Evolutionary conservation across 64 coral and sea anemone species (phyloP).

Genomic region (Montipora capricornis): DNA sequence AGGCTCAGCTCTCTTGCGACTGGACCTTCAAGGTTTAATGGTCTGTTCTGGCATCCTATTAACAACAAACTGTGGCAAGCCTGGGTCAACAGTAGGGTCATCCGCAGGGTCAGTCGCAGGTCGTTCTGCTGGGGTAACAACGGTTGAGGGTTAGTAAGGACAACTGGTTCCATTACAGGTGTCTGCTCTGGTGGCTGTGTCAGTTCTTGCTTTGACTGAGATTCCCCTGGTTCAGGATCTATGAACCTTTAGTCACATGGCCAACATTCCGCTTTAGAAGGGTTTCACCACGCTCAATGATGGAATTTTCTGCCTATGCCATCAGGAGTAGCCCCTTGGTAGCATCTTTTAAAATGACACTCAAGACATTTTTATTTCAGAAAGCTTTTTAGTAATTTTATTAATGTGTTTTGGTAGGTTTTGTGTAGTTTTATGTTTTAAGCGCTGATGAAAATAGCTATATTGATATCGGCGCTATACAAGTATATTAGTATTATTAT

Average conservation of each 20-base stretch:
- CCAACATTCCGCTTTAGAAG: conserved; percentile 1
- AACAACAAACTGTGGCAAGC: background rate
- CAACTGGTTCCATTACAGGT: background rate
- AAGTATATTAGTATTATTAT: background rate
- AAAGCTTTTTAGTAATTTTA: too few species aligned
- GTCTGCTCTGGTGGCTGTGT: background rate
- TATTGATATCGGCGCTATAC: too few species aligned
- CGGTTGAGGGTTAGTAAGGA: background rate
- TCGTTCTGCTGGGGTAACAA: background rate
- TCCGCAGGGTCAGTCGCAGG: background rate
- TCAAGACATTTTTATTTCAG: too few species aligned
- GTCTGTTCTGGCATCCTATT: background rate
- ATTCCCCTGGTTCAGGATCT: background rate
- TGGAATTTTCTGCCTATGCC: too few species aligned
- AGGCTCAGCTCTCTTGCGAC: background rate
- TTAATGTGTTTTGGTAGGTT: too few species aligned
- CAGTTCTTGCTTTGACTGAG: background rate
- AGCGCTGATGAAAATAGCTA: too few species aligned
- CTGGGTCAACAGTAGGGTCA: background rate
- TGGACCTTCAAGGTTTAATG: background rate
- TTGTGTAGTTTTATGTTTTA: too few species aligned
- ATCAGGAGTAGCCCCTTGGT: too few species aligned
- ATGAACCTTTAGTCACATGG: conserved; percentile 27
- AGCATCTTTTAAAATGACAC: too few species aligned
- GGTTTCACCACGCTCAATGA: conserved; percentile 30